Evolutionary conservation across 2,113 vertebrate species (phyloP).

Genomic region (Sakesphorus luctuosus): DNA sequence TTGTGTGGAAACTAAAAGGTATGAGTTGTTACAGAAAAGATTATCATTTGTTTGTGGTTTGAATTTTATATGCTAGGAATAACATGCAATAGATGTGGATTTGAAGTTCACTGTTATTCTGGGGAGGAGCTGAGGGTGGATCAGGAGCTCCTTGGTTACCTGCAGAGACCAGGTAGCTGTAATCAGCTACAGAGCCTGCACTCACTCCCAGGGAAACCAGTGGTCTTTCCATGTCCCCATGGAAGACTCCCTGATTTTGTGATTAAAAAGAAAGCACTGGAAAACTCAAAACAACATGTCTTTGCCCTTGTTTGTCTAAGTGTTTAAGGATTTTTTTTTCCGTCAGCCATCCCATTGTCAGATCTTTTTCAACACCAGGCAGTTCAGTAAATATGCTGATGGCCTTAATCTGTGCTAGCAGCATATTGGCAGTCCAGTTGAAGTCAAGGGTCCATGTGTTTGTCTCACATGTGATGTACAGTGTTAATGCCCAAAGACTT

Average conservation of each 20-base stretch:
- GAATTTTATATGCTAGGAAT: slow-evolving; percentile 14
- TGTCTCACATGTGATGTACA: not conserved
- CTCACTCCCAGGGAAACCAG: not conserved
- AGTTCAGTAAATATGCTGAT: not conserved
- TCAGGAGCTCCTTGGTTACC: slow-evolving; percentile 13
- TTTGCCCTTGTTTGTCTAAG: not conserved
- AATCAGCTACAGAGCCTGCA: not conserved
- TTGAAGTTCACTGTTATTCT: slow-evolving; percentile 14
- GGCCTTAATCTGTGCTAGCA: not conserved
- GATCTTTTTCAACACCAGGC: not conserved
- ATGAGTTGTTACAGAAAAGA: not conserved
- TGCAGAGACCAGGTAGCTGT: not conserved
- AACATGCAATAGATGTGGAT: not conserved
- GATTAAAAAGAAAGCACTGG: not conserved
- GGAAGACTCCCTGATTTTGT: not conserved
- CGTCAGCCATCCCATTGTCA: not conserved
- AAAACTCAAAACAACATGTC: not conserved
- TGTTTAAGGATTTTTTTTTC: not conserved
- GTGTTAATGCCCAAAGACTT: not conserved
- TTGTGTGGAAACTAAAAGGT: not conserved
- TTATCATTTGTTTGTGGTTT: not conserved
- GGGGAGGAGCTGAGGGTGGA: not conserved
- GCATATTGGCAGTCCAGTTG: not conserved
- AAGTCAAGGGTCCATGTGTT: not conserved
- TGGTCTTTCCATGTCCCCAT: not conserved